Evolutionary conservation across 2,888 invertebrate genomes (phyloP), one percentile per base, ranked within the genome.

Genomic region (Coelinius sp.): DNA sequence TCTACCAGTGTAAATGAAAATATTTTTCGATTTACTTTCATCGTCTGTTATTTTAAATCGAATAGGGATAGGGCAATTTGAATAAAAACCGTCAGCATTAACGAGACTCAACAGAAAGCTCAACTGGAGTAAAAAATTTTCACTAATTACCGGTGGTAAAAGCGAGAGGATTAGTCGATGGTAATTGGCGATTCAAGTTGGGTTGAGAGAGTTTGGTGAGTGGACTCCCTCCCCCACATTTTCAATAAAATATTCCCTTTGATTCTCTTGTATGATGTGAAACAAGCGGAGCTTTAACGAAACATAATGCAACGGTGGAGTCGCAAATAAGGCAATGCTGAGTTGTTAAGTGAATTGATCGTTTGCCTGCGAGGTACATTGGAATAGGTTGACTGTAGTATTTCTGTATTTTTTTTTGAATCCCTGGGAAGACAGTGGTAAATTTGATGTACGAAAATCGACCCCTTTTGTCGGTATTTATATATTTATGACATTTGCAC

Each of bases 401-500:
- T 75, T 76, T n/a, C n/a, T n/a, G n/a, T 71, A 73, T 17, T 78
- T 67, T 59, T 53, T 46, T 64, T 38, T 38, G 62, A 20, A 14
- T 41, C 8, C 41, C 20, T 20, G 38, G 14, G 31, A 68, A 66
- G 73, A 76, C 73, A 75, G 31, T 12, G 35, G 56, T 59, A 59
- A 59, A 59, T 59, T 59, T 59, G 27, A 35, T 59, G 59, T 35
- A 65, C 27, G 56, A 56, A 73, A 63, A 73, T 74, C 59, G 73
- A 65, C 63, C 69, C 64, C 81, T 83, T 84, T 82, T 35, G 10
- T 80, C 73, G n/a, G n/a, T 82, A 83, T 84, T 86, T 82, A 85
- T 83, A 82, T 85, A 86, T 87, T 86, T 85, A 86, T 85, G 83
- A 85, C 82, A 85, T 84, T 85, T 84, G 81, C 77, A 77, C 77